Conservation (phyloP, 2,797 vertebrate species). For the Muscicapa striata region DNA sequence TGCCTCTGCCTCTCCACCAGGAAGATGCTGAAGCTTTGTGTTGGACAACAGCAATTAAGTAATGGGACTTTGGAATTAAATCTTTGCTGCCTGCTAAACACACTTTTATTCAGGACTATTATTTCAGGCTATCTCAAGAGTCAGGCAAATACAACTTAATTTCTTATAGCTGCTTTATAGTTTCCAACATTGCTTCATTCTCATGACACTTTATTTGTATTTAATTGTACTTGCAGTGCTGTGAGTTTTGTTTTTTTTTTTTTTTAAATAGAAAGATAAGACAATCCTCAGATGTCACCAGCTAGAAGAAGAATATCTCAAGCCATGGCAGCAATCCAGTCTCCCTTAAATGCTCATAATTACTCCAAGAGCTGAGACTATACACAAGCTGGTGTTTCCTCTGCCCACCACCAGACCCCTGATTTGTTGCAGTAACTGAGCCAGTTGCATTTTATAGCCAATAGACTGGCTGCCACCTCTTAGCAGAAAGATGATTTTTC, state of each 20-base stretch:
- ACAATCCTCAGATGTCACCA: background rate
- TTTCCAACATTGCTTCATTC: slow-evolving; percentile 5
- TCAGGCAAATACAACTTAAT: background rate
- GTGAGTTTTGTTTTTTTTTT: background rate
- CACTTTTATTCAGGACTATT: background rate
- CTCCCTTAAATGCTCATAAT: background rate
- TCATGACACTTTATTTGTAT: background rate
- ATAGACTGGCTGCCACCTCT: background rate
- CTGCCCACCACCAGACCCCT: background rate
- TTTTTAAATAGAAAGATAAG: background rate
- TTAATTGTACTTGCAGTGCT: background rate
- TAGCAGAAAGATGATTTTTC: background rate
- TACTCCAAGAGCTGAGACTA: background rate
- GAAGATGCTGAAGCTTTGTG: background rate
- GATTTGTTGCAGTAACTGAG: background rate
- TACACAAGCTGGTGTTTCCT: background rate
- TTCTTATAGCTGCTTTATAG: background rate
- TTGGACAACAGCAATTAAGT: background rate
- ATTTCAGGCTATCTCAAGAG: background rate
- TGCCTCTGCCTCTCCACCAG: background rate
- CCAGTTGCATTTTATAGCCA: background rate
- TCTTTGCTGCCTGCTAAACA: background rate
- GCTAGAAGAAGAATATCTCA: background rate
- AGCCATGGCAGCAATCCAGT: background rate
- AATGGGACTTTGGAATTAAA: background rate